Evolutionary conservation across 1,140 invertebrate genomes (phyloP), one percentile per base, ranked within the genome.

Genomic region (Drosophila littoralis): DNA sequence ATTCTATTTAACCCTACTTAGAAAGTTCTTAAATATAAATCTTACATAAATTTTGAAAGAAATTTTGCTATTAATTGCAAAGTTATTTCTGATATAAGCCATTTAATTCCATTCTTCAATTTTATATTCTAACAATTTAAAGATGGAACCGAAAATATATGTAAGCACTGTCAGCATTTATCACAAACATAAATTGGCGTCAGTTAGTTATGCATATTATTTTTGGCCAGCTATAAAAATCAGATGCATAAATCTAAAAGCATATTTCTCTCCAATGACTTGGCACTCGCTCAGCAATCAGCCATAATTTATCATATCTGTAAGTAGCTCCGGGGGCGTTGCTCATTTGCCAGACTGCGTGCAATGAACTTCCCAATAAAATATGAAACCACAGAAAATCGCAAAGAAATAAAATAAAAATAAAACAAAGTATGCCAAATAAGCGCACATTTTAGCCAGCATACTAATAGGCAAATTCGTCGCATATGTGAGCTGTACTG

Each of bases 291-390:
- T 63, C 8, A 33, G 48, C 17, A 75, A 61, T 65, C 60, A 52
- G 36, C 35, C 51, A 75, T 75, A 75, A 75, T 75, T 75, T 75
- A 71, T 75, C 59, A 75, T 70, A 75, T 70, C 69, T 52, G 42
- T 67, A 72, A 72, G 61, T 48, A 65, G 52, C 52, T 57, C 32
- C 51, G 50, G 58, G 57, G 71, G 64, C 64, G 35, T 58, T 43
- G 48, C 55, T 60, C 42, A 69, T 69, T 70, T 40, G 67, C 67
- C 60, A 64, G 71, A 13, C 15, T 13, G 73, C 73, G 73, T 65
- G 52, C 73, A 75, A 71, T 75, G 73, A 75, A 75, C 73, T 70
- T 8, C 8, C 7, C 38, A 38, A 17, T 36, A 40, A 40, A 12
- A 12, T n/a, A 1, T 6, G 28, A 50, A 50, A 51, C 12, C 22